phyloP scores from a whole-genome alignment of 2,113 vertebrate genomes.

The Mus musculus region GRCm39 chr1:168172001-168172500 shows the following conservation, averaged over 20 bases:
- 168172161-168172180: not conserved
- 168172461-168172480: not conserved
- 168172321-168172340: not conserved
- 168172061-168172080: not conserved
- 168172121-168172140: not conserved
- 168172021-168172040: not conserved
- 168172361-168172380: not conserved
- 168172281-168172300: not conserved
- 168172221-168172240: not conserved
- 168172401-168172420: too few species aligned
- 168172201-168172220: not conserved
- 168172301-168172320: not conserved
- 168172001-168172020: not conserved
- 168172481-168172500: too few species aligned
- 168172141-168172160: too few species aligned
- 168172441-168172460: not conserved
- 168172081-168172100: not conserved
- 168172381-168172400: accelerated
- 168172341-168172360: accelerated
- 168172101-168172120: not conserved
- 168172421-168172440: not conserved
- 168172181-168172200: accelerated
- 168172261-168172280: not conserved
- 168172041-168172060: not conserved
- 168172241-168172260: not conserved